Evolutionary conservation across 2,113 vertebrate species (phyloP).

Genomic region (Mirza zaza): DNA sequence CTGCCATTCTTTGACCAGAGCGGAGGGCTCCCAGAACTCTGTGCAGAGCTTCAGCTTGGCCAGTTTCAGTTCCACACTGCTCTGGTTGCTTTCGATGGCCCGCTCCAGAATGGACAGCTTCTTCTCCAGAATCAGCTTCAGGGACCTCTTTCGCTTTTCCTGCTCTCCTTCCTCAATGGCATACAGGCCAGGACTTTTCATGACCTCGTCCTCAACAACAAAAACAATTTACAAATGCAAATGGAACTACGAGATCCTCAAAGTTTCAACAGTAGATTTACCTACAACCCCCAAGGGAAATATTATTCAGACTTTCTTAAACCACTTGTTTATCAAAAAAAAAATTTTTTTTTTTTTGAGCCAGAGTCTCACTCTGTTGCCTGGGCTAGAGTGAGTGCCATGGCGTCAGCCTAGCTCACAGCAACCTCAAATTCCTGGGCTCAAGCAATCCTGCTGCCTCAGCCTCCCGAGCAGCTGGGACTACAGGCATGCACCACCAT

Average conservation of each 20-base stretch:
- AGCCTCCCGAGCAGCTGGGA: too few relatives aligned
- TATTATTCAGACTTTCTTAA: neutral
- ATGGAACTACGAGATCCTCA: neutral
- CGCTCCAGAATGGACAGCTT: constrained; percentile 94
- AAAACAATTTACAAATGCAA: neutral
- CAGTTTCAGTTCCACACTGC: constrained; percentile 91
- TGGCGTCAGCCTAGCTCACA: too few relatives aligned
- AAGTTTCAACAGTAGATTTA: rapidly evolving
- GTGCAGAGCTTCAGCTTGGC: constrained; percentile 90
- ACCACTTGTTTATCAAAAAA: neutral
- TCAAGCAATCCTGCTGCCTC: too few relatives aligned
- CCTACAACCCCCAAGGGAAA: rapidly evolving
- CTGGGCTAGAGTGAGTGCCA: too few relatives aligned
- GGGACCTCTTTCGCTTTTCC: constrained; percentile 82
- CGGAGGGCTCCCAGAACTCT: constrained; percentile 93
- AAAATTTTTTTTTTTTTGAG: too few relatives aligned
- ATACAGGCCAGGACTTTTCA: constrained; percentile 83
- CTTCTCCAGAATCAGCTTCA: constrained; percentile 91
- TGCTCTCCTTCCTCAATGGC: constrained; percentile 80
- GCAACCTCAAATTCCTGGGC: too few relatives aligned
- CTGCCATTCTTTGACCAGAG: constrained; percentile 95
- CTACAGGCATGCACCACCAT: too few relatives aligned
- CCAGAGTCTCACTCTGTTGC: too few relatives aligned
- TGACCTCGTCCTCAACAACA: constrained; percentile 89
- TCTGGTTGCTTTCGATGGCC: constrained; percentile 92